phyloP scores from a whole-genome alignment of 2,888 invertebrate species.

The Eledone cirrhosa region DNA sequence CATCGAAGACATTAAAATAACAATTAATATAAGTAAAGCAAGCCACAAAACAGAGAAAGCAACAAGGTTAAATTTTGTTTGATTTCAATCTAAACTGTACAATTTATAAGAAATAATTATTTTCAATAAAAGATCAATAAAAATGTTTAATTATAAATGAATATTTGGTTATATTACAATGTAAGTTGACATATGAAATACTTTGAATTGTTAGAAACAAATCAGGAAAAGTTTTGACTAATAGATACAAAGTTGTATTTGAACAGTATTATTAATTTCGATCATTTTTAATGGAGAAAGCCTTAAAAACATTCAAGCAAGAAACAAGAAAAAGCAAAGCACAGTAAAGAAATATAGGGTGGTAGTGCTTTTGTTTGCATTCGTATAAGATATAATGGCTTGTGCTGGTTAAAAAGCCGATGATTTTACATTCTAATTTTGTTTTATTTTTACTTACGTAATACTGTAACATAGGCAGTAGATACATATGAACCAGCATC shows the following conservation, averaged over 20 bases:
- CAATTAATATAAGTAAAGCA: constrained; percentile 5
- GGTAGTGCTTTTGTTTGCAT: constrained; percentile 8
- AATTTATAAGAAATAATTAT: no score
- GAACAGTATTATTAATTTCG: no score
- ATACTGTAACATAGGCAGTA: constrained; percentile 52
- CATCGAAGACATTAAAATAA: constrained; percentile 4
- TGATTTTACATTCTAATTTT: constrained; percentile 1
- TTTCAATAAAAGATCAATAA: no score
- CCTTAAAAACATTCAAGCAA: constrained; percentile 21
- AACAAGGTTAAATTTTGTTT: no score
- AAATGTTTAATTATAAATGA: no score
- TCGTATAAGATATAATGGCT: constrained; percentile 10
- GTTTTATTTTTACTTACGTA: constrained; percentile 44
- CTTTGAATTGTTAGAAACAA: no score
- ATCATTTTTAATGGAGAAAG: no score
- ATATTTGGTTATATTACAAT: no score
- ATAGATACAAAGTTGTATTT: no score
- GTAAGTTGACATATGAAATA: no score
- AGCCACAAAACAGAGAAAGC: constrained; percentile 4
- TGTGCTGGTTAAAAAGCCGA: constrained; percentile 15
- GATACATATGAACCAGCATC: constrained; percentile 52
- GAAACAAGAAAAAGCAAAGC: constrained; percentile 23
- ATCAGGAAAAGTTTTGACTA: no score
- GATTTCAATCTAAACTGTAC: no score
- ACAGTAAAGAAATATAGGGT: constrained; percentile 10